Base-by-base conservation (phyloP, 2,888 invertebrate species). In the Hermaeophaga mercurialis region DNA sequence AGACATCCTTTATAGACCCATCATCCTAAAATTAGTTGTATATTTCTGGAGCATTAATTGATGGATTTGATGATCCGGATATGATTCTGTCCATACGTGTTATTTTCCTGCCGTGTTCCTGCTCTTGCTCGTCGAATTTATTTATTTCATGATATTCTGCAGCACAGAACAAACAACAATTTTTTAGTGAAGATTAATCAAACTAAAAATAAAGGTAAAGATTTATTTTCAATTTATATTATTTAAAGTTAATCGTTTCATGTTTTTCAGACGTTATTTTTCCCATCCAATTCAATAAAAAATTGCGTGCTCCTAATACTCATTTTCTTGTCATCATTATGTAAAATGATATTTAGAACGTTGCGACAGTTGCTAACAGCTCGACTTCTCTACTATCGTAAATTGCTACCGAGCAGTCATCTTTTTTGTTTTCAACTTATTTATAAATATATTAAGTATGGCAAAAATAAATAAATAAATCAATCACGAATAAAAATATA, bases 11-110 rank as follows among this genome's bases (percentile, higher is more conserved):
- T n/a, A n/a, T n/a, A n/a, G n/a, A n/a, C n/a, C n/a, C n/a, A n/a
- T n/a, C n/a, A n/a, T n/a, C n/a, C n/a, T n/a, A n/a, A n/a, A n/a
- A n/a, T n/a, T n/a, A n/a, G n/a, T n/a, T n/a, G n/a, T n/a, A n/a
- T n/a, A 39, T 39, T 39, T 19, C 39, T 39, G 39, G 19, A 18
- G 39, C 39, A 39, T 19, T 39, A 39, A 39, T 39, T 39, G 39
- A 39, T 39, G 39, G 39, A 39, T 39, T 11, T 39, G 39, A 18
- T 39, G 39, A 39, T 19, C 39, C 19, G 19, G 39, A 39, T 39
- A 19, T 22, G 39, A 39, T 39, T 39, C 39, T 12, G 22, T 19
- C 8, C 39, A 12, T 19, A 39, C 39, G 3, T n/a, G 19, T 19
- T 39, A n/a, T 39, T 39, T 39, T 39, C 19, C 39, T 39, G 19